A percentile compares a stretch with the other conserved stretches of the same genome.
phyloP scores from a whole-genome alignment of 2,113 vertebrate genomes.

The Microtus pennsylvanicus region DNA sequence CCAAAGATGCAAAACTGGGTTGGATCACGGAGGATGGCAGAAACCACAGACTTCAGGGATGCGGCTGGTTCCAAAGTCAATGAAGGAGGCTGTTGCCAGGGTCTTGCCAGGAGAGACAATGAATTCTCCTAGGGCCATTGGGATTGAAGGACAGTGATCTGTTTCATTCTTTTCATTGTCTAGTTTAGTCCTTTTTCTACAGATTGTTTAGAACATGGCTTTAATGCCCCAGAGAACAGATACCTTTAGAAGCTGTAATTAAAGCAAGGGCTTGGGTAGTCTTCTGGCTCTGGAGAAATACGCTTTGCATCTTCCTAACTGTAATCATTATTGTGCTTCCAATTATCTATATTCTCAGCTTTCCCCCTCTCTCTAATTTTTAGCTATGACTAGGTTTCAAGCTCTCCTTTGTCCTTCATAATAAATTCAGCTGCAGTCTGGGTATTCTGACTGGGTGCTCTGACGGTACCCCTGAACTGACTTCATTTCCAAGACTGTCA shows the following conservation, averaged over 20 bases:
- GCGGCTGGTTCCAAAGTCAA: neutral
- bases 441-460: constrained; percentile 47
- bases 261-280: constrained; percentile 42
- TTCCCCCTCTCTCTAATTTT: constrained; percentile 31
- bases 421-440: constrained; percentile 66
- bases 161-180: constrained; percentile 53
- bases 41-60: neutral
- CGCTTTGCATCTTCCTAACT: constrained; percentile 52
- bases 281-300: constrained; percentile 41
- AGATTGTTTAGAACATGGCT: constrained; percentile 65
- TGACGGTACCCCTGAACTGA: constrained; percentile 63
- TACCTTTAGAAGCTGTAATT: constrained; percentile 74
- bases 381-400: constrained; percentile 21
- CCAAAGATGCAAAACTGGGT: neutral
- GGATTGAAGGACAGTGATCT: neutral
- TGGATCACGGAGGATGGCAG: neutral
- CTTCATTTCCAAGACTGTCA: constrained; percentile 74
- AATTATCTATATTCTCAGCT: constrained; percentile 65
- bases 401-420: constrained; percentile 47
- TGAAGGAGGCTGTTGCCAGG: neutral
- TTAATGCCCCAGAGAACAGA: constrained; percentile 47
- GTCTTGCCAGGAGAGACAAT: neutral
- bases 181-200: constrained; percentile 1
- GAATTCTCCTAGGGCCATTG: neutral
- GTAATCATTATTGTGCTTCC: constrained; percentile 58